Percentiles rank a stretch among this genome's conserved stretches.
Evolutionary conservation across 2,113 vertebrate genomes (phyloP).

Genomic region (Cyphomyrus plagiostoma): DNA sequence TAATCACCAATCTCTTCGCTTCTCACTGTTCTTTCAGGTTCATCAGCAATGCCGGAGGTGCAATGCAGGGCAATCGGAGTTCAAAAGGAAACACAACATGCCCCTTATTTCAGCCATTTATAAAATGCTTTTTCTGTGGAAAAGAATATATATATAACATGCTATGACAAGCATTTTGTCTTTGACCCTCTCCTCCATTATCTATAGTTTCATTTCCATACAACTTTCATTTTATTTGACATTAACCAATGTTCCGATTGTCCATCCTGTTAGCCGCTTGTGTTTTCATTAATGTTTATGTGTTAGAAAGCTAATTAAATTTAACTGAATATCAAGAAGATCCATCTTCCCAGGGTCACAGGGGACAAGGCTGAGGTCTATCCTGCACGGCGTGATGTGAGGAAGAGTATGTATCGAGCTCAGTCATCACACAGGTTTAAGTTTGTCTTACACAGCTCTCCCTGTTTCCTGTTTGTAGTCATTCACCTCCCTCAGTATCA

Average conservation of each 20-base stretch:
- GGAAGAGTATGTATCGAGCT: not conserved
- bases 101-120: not conserved
- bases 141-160: not conserved
- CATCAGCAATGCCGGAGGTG: not conserved
- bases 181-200: not conserved
- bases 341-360: not conserved
- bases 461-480: not conserved
- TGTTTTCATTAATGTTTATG: not conserved
- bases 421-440: not conserved
- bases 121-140: not conserved
- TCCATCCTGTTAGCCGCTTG: not conserved
- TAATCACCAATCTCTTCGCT: not conserved
- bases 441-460: not conserved
- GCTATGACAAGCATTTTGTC: not conserved
- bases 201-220: not conserved
- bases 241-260: not conserved
- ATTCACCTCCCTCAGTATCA: not conserved
- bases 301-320: not conserved
- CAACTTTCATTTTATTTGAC: not conserved
- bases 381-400: not conserved
- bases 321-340: not conserved
- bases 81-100: not conserved
- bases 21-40: not conserved
- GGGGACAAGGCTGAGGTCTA: not conserved
- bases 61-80: not conserved